Evolutionary conservation across 2,797 vertebrate genomes (phyloP).

Genomic region (Dendrocincla tyrannina): DNA sequence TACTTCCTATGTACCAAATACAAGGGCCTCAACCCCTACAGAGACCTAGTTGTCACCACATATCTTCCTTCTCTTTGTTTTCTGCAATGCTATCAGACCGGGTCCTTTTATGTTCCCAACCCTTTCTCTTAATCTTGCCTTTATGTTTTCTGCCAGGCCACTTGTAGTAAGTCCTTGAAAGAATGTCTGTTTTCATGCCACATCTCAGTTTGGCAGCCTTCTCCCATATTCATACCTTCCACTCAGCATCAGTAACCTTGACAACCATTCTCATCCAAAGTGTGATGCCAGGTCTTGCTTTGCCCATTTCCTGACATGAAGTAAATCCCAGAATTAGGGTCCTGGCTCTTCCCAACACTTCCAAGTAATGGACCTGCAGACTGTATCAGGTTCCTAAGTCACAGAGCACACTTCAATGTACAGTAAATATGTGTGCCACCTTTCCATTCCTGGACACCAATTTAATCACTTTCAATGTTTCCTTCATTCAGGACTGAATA

Average conservation of each 20-base stretch:
- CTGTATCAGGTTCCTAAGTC: background rate
- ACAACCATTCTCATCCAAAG: background rate
- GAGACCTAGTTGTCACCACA: background rate
- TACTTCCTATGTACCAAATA: background rate
- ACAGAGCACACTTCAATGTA: background rate
- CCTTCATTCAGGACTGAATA: background rate
- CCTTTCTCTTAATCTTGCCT: background rate
- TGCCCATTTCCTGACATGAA: background rate
- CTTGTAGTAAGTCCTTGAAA: background rate
- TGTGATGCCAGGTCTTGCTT: background rate
- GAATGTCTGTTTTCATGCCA: background rate
- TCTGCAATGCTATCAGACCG: background rate
- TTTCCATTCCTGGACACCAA: background rate
- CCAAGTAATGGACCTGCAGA: background rate
- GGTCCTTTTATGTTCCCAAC: background rate
- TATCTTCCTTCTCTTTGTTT: background rate
- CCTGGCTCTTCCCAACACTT: background rate
- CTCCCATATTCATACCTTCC: background rate
- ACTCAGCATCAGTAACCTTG: background rate
- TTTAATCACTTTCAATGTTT: background rate
- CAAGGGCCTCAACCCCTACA: background rate
- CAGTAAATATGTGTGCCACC: background rate
- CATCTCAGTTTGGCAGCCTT: background rate
- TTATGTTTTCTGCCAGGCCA: background rate
- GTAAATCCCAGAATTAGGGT: background rate